Evolutionary conservation across 2,113 vertebrate species (phyloP), one percentile per base, ranked within the genome.

Genomic region (Ceyx cyanopectus): DNA sequence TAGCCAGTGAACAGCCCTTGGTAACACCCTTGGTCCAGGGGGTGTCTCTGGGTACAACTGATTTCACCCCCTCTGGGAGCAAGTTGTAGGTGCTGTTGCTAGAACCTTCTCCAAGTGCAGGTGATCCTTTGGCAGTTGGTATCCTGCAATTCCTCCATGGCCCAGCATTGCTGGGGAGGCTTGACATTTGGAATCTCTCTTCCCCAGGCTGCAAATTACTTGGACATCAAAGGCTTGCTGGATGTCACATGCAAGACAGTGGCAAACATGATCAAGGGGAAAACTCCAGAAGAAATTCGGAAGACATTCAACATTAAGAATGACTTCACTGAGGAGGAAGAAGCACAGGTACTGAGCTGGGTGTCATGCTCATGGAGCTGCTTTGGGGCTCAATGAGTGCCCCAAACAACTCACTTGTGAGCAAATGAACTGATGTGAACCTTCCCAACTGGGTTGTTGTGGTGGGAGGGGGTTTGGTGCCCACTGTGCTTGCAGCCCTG

Each of bases 301-400:
- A 99, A 99, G 98, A 99, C 99, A 21, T 99, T 99, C 97, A 99
- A 99, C 97, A 99, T 99, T 93, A 99, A 99, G 98, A 99, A 99
- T 92, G 99, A 99, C 96, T 99, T 99, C 92, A 99, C 99, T 96
- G 99, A 99, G 97, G 99, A 99, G 96, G 99, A 99, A 61, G 99
- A 99, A 97, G 99, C 99, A 97, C 99, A 99, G 99, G 99, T 99
- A 98, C 51, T 30, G 12, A 16, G 54, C 23, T 58, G 56, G 37
- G 15, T 43, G 75, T 90, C 8, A 58, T 75, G 75, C 37, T 2
- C 34, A 37, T 56, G 46, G 24, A 27, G 26, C n/a, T 76, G 45
- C 2, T 2, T 61, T 84, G 7, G 7, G 45, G 56, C 18, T 85
- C 62, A 61, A 30, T 84, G 62, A 29, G 11, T 29, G 40, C 27